Conservation (phyloP, 2,797 vertebrate genomes). For the Arrhamphus sclerolepis region DNA sequence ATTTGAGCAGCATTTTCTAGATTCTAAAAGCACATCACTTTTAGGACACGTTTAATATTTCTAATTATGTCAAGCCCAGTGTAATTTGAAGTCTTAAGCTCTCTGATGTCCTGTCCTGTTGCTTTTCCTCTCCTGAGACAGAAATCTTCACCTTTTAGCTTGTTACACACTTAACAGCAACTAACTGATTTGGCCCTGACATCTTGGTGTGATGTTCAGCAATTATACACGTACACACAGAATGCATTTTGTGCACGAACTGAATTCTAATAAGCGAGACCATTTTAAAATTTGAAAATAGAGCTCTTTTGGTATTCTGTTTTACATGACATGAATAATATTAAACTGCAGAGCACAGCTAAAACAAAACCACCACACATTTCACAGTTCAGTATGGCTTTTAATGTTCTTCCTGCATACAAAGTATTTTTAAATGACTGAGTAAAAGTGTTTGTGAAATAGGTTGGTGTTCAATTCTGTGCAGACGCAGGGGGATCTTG, state of each 20-base stretch:
- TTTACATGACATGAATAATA: neutral
- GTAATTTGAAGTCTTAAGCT: conserved; percentile 38
- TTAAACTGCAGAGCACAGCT: neutral
- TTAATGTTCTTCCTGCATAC: neutral
- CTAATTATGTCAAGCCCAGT: conserved; percentile 24
- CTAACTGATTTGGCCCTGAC: conserved; percentile 63
- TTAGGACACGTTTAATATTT: neutral
- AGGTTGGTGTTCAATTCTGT: conserved; percentile 13
- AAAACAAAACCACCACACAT: conserved; percentile 8
- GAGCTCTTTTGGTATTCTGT: conserved; percentile 28
- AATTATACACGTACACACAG: conserved; percentile 41
- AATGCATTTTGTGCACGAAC: conserved; percentile 17
- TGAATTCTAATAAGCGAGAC: conserved; percentile 45
- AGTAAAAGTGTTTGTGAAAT: conserved; percentile 5
- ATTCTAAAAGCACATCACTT: conserved; percentile 1
- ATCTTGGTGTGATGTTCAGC: conserved; percentile 45
- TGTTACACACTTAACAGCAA: conserved; percentile 60
- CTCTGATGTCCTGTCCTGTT: conserved; percentile 22
- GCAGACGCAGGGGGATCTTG: conserved; percentile 5
- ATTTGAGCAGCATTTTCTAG: neutral
- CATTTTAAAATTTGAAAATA: conserved; percentile 32
- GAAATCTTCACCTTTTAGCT: conserved; percentile 27
- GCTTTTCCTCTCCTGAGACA: conserved; percentile 14
- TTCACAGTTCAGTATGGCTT: neutral
- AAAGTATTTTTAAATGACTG: no score